These are phyloP conservation scores for Diogma glabrata DNA, from an alignment of 2,888 invertebrate genomes.

Conservation along the genomic window DNA sequence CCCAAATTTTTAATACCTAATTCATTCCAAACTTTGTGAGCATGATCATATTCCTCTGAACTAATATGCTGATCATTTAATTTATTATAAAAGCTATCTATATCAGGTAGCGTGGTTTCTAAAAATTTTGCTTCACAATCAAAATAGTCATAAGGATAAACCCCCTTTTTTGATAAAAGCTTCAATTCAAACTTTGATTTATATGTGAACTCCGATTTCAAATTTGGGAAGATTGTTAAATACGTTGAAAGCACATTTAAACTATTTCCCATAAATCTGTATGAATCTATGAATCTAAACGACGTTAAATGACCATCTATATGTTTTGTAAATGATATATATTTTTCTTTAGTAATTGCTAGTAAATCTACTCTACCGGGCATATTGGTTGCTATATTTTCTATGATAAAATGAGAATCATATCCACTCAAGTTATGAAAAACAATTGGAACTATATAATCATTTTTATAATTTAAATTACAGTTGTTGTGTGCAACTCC, in stretches of 20 bases:
- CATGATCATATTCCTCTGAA: background rate
- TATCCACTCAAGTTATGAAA: too few species aligned
- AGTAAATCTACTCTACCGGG: conserved; percentile 9
- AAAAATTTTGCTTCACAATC: background rate
- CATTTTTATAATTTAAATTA: too few species aligned
- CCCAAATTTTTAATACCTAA: conserved; percentile 14
- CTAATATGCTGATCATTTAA: background rate
- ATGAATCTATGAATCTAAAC: conserved; percentile 14
- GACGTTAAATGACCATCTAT: conserved; percentile 8
- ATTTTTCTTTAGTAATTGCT: conserved; percentile 14
- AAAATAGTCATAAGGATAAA: background rate
- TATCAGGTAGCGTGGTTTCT: background rate
- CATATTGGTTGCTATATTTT: too few species aligned
- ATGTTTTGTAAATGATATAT: conserved; percentile 14
- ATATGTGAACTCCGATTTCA: background rate
- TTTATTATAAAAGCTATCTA: background rate
- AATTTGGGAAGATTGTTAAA: background rate
- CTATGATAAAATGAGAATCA: too few species aligned
- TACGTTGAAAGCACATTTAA: conserved; percentile 9
- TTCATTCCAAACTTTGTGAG: background rate
- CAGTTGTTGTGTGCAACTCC: too few species aligned
- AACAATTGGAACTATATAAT: too few species aligned
- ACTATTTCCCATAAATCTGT: conserved; percentile 11
- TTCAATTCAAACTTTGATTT: background rate
- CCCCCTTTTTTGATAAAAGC: background rate